Percentiles rank a stretch among this genome's conserved stretches.
Conservation (phyloP, 1,140 invertebrate genomes). For the Lasioglossum baleicum region DNA sequence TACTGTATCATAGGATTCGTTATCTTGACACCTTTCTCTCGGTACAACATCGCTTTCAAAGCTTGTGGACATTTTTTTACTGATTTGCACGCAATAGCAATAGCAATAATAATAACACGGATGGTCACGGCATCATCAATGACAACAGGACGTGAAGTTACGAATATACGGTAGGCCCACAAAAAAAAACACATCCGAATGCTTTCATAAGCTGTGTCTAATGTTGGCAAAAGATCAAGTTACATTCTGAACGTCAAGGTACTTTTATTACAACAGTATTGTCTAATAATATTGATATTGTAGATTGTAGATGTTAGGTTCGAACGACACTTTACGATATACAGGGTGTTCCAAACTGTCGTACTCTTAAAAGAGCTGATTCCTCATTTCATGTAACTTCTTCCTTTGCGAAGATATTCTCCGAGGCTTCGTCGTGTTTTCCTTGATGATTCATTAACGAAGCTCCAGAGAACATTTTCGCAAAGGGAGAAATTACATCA, state of each 20-base stretch:
- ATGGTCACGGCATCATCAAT: constrained; percentile 57
- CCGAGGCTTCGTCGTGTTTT: too few relatives aligned
- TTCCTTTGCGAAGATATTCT: too few relatives aligned
- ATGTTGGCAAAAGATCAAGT: neutral
- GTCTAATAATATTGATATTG: neutral
- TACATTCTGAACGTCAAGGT: neutral
- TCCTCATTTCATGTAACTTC: too few relatives aligned
- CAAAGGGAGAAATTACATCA: too few relatives aligned
- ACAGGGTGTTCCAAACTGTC: too few relatives aligned
- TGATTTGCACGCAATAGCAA: constrained; percentile 73
- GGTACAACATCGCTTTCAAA: constrained; percentile 66
- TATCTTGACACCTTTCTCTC: constrained; percentile 67
- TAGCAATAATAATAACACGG: constrained; percentile 68
- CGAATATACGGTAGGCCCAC: constrained; percentile 10
- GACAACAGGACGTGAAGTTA: constrained; percentile 47
- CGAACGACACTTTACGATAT: neutral
- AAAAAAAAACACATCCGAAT: neutral
- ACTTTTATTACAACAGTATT: constrained; percentile 5
- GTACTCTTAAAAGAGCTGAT: too few relatives aligned
- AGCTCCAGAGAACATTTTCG: too few relatives aligned
- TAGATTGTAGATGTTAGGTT: neutral
- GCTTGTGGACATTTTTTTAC: constrained; percentile 69
- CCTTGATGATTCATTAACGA: too few relatives aligned
- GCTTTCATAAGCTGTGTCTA: neutral
- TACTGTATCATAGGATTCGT: constrained; percentile 24